Percentiles rank a stretch among this genome's conserved stretches.
phyloP scores from a whole-genome alignment of 2,797 vertebrate species.

The Xerus rutilus region DNA sequence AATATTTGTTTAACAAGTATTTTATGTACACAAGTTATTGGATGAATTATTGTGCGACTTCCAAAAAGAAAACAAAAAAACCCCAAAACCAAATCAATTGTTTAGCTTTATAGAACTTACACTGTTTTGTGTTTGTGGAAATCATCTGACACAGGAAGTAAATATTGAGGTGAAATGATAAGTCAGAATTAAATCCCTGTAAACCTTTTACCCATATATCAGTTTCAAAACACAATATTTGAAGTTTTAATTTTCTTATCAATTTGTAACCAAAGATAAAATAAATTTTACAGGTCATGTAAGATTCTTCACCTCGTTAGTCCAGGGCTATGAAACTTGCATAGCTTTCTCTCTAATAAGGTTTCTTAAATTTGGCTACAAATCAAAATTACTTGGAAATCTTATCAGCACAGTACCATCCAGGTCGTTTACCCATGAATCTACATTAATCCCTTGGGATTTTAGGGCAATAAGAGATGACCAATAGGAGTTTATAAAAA shows the following conservation, averaged over 20 bases:
- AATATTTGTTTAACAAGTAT: neutral
- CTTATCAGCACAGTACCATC: neutral
- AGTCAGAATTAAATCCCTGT: neutral
- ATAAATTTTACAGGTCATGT: neutral
- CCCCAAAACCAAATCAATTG: neutral
- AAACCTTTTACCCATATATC: neutral
- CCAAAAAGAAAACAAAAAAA: neutral
- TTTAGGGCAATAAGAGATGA: neutral
- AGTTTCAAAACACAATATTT: constrained; percentile 54
- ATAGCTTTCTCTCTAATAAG: neutral
- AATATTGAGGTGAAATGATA: constrained; percentile 24
- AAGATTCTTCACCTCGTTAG: neutral
- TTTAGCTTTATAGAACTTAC: neutral
- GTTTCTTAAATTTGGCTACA: constrained; percentile 19
- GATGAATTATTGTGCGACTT: neutral
- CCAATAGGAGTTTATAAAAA: neutral
- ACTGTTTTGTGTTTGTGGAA: constrained; percentile 24
- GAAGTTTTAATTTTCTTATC: constrained; percentile 42
- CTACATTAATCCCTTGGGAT: neutral
- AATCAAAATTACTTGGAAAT: neutral
- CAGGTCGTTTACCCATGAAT: neutral
- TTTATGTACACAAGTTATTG: neutral
- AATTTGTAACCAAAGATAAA: constrained; percentile 13
- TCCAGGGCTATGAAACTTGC: neutral
- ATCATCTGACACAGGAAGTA: neutral